phyloP scores from a whole-genome alignment of 2,113 vertebrate species.

The Hipposideros armiger region DNA sequence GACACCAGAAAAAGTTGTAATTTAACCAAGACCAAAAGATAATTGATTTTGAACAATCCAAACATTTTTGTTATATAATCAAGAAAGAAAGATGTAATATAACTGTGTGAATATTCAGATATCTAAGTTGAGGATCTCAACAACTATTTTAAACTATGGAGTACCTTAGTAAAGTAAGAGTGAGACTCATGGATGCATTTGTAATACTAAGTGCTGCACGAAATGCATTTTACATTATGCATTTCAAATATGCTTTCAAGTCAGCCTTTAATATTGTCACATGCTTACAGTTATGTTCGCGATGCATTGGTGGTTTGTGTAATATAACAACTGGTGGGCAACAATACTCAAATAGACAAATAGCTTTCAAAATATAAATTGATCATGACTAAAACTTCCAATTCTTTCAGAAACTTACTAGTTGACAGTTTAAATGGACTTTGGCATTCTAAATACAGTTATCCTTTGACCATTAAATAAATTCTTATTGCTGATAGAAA shows the following conservation, averaged over 20 bases:
- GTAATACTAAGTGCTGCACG: background rate
- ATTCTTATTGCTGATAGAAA: background rate
- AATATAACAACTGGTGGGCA: background rate
- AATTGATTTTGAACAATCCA: background rate
- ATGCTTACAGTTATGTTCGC: background rate
- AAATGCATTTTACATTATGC: background rate
- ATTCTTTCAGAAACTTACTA: background rate
- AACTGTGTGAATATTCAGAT: background rate
- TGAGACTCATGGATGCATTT: background rate
- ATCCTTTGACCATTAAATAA: background rate
- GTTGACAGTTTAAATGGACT: background rate
- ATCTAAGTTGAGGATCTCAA: background rate
- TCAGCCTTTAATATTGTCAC: background rate
- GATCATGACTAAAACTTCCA: background rate
- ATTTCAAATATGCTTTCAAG: background rate
- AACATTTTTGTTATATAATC: background rate
- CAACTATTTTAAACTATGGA: background rate
- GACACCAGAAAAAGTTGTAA: background rate
- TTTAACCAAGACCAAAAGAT: background rate
- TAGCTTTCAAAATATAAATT: background rate
- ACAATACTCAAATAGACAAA: background rate
- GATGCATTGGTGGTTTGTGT: background rate
- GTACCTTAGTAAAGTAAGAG: background rate
- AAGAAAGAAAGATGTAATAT: background rate
- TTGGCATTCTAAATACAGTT: background rate